Evolutionary conservation across 1,140 invertebrate species (phyloP).

Genomic region (Dendroctonus ponderosae): DNA sequence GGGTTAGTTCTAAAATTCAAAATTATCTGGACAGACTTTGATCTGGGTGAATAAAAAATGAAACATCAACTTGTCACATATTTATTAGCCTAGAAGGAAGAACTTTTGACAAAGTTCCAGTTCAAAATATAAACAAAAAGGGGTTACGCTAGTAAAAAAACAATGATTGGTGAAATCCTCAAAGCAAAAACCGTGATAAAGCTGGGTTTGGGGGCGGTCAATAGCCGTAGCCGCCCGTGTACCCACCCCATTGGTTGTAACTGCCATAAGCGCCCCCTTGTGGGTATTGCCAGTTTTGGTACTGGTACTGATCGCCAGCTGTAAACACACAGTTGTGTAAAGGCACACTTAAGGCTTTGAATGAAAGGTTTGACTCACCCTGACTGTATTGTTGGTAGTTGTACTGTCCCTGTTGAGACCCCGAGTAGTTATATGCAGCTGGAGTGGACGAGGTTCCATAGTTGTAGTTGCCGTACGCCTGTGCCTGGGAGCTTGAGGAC

Average conservation of each 20-base stretch:
- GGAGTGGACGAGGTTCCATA: constrained; percentile 57
- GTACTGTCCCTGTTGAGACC: constrained; percentile 56
- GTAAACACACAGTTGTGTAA: constrained; percentile 5
- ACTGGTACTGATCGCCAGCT: constrained; percentile 59
- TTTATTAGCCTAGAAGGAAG: too few relatives aligned
- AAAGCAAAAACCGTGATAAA: too few relatives aligned
- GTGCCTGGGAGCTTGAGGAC: constrained; percentile 45
- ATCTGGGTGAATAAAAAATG: too few relatives aligned
- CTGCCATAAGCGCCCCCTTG: constrained; percentile 60
- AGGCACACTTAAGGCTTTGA: not conserved
- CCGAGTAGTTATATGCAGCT: constrained; percentile 57
- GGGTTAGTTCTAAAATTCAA: too few relatives aligned
- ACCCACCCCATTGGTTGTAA: constrained; percentile 67
- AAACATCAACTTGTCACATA: too few relatives aligned
- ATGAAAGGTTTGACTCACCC: constrained; percentile 37
- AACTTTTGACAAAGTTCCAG: too few relatives aligned
- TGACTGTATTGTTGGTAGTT: constrained; percentile 59
- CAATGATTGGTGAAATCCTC: too few relatives aligned
- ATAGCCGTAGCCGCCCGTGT: constrained; percentile 50
- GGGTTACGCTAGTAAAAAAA: too few relatives aligned
- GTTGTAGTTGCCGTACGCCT: constrained; percentile 54
- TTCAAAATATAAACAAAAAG: too few relatives aligned
- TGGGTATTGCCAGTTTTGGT: constrained; percentile 68
- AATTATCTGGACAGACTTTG: too few relatives aligned
- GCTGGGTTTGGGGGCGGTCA: constrained; percentile 13